phyloP scores from a whole-genome alignment of 2,113 vertebrate genomes.

The Porphyrio hochstetteri region DNA sequence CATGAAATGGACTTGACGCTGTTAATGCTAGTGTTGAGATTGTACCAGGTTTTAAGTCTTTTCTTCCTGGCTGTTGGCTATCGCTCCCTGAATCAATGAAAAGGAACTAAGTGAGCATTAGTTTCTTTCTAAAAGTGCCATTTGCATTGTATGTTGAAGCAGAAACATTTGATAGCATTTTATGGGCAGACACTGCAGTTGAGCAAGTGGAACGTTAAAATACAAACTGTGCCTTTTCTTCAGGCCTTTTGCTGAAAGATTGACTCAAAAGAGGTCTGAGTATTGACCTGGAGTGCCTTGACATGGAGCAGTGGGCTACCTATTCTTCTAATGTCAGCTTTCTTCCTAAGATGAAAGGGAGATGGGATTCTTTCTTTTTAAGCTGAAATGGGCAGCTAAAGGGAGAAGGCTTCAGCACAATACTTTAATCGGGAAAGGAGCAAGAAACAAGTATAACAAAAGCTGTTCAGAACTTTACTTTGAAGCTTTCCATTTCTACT shows the following conservation, averaged over 20 bases:
- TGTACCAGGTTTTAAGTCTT: neutral
- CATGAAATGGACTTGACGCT: neutral
- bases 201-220: neutral
- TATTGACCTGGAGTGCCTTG: conserved; percentile 38
- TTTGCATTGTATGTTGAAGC: neutral
- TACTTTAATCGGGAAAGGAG: conserved; percentile 23
- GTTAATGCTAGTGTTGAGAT: neutral
- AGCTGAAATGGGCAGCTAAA: neutral
- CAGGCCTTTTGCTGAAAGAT: neutral
- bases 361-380: neutral
- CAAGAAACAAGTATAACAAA: conserved; percentile 17
- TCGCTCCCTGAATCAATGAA: neutral
- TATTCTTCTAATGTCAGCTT: conserved; percentile 20
- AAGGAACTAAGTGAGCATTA: neutral
- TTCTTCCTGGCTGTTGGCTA: neutral
- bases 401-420: neutral
- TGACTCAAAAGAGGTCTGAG: neutral
- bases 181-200: neutral
- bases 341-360: conserved; percentile 3
- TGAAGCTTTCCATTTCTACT: neutral
- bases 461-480: conserved; percentile 48
- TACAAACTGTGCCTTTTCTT: neutral
- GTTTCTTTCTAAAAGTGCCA: neutral
- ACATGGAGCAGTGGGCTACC: neutral
- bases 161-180: neutral